Percentiles rank a stretch among this genome's conserved stretches.
These are phyloP conservation scores for Shargacucullia verbasci DNA, from an alignment of 2,888 invertebrate species.

Conservation along the genomic window DNA sequence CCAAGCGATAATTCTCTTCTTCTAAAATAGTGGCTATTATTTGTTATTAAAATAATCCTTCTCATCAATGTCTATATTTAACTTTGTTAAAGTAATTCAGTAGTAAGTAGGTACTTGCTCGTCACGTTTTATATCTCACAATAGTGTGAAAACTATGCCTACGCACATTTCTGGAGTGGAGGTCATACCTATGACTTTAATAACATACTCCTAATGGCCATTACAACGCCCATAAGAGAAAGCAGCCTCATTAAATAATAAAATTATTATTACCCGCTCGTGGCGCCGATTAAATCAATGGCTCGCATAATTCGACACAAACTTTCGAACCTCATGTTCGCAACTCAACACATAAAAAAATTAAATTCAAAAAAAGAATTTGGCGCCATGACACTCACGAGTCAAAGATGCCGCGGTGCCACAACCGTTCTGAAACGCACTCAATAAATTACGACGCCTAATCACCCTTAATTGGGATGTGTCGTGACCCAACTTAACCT, in stretches of 20 bases:
- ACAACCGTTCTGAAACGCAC: constrained; percentile 77
- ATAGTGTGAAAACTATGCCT: constrained; percentile 25
- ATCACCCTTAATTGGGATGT: constrained; percentile 88
- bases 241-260: constrained; percentile 54
- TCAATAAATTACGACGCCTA: constrained; percentile 87
- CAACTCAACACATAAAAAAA: constrained; percentile 78
- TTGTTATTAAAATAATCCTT: no score
- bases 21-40: no score
- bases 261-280: constrained; percentile 56
- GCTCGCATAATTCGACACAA: constrained; percentile 54
- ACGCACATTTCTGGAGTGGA: constrained; percentile 40
- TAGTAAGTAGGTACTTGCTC: no score
- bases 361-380: constrained; percentile 65
- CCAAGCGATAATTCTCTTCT: no score
- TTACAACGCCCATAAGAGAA: constrained; percentile 54
- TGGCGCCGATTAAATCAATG: constrained; percentile 58
- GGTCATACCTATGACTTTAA: constrained; percentile 51
- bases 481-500: constrained; percentile 88
- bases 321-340: constrained; percentile 70
- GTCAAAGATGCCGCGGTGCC: constrained; percentile 76
- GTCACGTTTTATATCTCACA: constrained; percentile 8
- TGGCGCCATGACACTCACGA: constrained; percentile 76
- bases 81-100: no score
- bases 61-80: no score
- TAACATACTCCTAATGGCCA: constrained; percentile 52